These are phyloP conservation scores for Troides oblongomaculatus DNA, from an alignment of 2,888 invertebrate genomes.

Conservation along the genomic window DNA sequence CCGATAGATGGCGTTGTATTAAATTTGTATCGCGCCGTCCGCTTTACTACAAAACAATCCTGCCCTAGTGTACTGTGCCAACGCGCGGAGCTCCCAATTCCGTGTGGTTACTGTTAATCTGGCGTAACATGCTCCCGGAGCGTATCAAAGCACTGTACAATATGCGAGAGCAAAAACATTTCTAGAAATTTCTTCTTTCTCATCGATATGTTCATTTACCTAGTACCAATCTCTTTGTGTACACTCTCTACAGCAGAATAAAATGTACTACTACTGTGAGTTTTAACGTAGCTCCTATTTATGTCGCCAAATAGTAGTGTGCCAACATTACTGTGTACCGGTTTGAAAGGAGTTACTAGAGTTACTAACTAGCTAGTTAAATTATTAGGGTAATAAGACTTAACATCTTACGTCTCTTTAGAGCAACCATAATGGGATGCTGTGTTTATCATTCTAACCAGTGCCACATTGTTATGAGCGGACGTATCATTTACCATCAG, in stretches of 20 bases:
- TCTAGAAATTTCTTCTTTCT: neutral
- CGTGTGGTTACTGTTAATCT: constrained; percentile 24
- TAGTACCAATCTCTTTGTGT: neutral
- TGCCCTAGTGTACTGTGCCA: constrained; percentile 20
- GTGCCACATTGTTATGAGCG: too few species aligned
- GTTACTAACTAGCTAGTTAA: too few species aligned
- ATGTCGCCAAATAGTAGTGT: too few species aligned
- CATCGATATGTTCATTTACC: neutral
- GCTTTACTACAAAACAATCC: neutral
- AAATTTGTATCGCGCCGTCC: neutral
- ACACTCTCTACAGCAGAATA: neutral
- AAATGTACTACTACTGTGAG: too few species aligned
- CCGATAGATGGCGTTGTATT: neutral
- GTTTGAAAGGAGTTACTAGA: too few species aligned
- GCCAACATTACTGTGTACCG: too few species aligned
- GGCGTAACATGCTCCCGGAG: neutral
- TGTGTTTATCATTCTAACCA: too few species aligned
- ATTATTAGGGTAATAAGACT: too few species aligned
- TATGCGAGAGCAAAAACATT: neutral
- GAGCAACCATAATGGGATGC: too few species aligned
- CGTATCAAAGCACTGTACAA: neutral
- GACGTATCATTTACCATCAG: too few species aligned
- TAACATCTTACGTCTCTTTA: too few species aligned
- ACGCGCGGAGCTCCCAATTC: constrained; percentile 23
- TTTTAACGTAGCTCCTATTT: too few species aligned